Conservation (phyloP, 2,113 vertebrate genomes). For the Turdus rufiventris region DNA sequence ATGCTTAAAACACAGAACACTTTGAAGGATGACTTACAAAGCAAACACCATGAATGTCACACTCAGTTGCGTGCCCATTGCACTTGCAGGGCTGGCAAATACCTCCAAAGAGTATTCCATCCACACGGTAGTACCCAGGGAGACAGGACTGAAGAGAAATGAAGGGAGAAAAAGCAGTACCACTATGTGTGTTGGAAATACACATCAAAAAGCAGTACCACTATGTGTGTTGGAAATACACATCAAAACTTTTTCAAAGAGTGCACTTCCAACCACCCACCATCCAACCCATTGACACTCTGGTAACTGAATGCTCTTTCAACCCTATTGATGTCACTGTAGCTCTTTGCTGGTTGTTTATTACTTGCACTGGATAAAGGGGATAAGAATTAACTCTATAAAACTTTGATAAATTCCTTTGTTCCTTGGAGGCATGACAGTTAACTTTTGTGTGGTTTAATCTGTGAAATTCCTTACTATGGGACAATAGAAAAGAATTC, state of each 20-base stretch:
- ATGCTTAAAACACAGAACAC: neutral
- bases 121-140: constrained; percentile 86
- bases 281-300: neutral
- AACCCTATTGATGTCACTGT: neutral
- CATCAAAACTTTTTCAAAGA: neutral
- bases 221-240: neutral
- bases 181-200: neutral
- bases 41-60: constrained; percentile 82
- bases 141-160: constrained; percentile 75
- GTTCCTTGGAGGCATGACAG: neutral
- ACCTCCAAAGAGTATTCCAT: constrained; percentile 90
- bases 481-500: neutral
- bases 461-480: neutral
- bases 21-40: constrained; percentile 75
- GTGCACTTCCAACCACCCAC: neutral
- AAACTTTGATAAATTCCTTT: neutral
- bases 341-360: neutral
- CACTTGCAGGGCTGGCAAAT: constrained; percentile 92
- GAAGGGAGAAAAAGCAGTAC: neutral
- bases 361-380: neutral
- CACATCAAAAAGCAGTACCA: neutral
- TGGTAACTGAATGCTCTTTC: neutral
- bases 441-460: neutral
- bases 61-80: constrained; percentile 81
- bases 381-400: neutral